These are phyloP conservation scores for Diploscapter pachys DNA, from an alignment of 1,140 invertebrate species.

Conservation along the genomic window DNA sequence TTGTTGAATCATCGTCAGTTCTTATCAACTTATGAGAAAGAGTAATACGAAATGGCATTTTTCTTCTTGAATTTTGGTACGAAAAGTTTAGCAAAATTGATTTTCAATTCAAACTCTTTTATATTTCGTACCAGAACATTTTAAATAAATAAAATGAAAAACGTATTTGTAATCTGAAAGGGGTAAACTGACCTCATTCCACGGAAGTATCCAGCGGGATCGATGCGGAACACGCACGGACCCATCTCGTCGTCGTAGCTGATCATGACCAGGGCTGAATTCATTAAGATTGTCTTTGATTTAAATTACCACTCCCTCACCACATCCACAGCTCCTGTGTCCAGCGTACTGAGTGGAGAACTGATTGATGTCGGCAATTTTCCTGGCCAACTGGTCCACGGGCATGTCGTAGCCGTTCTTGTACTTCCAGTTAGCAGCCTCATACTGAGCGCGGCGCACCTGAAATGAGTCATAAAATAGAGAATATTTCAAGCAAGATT, in stretches of 20 bases:
- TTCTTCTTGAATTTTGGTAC: no score
- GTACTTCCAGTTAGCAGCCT: constrained; percentile 95
- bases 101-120: no score
- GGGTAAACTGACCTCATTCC: constrained; percentile 67
- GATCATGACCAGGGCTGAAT: constrained; percentile 82
- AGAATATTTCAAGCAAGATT: neutral
- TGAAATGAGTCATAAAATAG: constrained; percentile 4
- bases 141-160: neutral
- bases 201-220: constrained; percentile 93
- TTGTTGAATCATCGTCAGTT: no score
- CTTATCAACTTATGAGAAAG: no score
- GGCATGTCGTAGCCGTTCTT: constrained; percentile 94
- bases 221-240: constrained; percentile 91
- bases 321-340: constrained; percentile 96
- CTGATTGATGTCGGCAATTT: constrained; percentile 92
- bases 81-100: no score
- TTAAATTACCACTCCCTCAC: constrained; percentile 61
- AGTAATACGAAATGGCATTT: no score
- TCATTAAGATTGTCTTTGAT: constrained; percentile 5
- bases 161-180: neutral
- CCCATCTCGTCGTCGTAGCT: constrained; percentile 82
- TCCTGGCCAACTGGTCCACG: constrained; percentile 79
- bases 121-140: constrained; percentile 60
- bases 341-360: constrained; percentile 99
- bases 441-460: constrained; percentile 92